These are phyloP conservation scores for Drosophila kohkoa DNA, from an alignment of 1,140 invertebrate genomes.

Conservation along the genomic window DNA sequence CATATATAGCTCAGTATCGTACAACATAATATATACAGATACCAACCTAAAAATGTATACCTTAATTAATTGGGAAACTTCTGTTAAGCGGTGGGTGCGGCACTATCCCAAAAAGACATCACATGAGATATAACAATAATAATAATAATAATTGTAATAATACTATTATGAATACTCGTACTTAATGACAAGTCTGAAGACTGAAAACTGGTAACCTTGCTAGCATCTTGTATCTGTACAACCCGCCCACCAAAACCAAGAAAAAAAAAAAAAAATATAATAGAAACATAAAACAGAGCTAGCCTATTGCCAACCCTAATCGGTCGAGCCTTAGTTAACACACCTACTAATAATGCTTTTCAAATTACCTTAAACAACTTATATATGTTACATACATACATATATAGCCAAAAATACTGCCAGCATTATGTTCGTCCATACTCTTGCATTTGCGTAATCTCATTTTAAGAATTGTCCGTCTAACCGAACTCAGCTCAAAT, in stretches of 20 bases:
- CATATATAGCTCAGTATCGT: conserved; percentile 33
- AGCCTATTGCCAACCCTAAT: conserved; percentile 19
- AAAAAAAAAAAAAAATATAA: no score
- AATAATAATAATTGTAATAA: neutral
- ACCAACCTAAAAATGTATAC: neutral
- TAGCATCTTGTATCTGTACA: conserved; percentile 19
- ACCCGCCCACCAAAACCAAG: conserved; percentile 25
- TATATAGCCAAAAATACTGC: conserved; percentile 26
- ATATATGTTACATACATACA: neutral
- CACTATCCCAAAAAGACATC: conserved; percentile 1
- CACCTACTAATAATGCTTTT: conserved; percentile 3
- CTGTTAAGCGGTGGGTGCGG: conserved; percentile 35
- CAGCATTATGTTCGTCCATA: conserved; percentile 20
- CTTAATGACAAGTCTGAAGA: conserved; percentile 42
- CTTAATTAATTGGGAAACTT: conserved; percentile 17
- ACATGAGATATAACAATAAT: conserved; percentile 8
- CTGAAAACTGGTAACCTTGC: conserved; percentile 40
- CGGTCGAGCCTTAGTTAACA: conserved; percentile 16
- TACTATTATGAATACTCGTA: neutral
- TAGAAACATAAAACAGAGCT: neutral
- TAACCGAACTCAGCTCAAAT: no score
- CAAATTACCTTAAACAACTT: neutral
- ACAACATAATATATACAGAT: conserved; percentile 20
- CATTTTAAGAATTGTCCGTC: neutral
- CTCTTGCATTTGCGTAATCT: neutral